phyloP scores from a whole-genome alignment of 2,113 vertebrate genomes.

The Malurus cyaneus region DNA sequence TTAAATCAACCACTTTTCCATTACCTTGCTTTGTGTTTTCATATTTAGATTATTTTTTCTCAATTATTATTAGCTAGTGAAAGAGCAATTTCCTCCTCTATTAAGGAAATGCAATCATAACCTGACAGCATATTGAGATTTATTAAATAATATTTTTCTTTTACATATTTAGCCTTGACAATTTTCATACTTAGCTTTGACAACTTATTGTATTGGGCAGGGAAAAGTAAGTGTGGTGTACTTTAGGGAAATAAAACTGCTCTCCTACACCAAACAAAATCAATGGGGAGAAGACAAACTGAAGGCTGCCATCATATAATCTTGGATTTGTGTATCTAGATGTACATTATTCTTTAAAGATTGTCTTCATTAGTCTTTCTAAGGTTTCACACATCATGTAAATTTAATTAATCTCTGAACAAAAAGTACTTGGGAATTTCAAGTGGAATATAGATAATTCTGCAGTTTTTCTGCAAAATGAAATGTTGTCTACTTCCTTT shows the following conservation, averaged over 20 bases:
- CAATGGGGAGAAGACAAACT: not conserved
- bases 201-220: rapidly evolving
- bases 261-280: not conserved
- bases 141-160: not conserved
- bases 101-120: not conserved
- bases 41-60: not conserved
- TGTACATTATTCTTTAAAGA: not conserved
- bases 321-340: not conserved
- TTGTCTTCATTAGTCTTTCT: not conserved
- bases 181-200: not conserved
- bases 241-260: not conserved
- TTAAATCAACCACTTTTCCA: not conserved
- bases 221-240: not conserved
- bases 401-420: not conserved
- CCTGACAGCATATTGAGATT: not conserved
- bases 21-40: not conserved
- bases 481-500: not conserved
- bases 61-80: not conserved
- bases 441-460: not conserved
- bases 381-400: rapidly evolving
- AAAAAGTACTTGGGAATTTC: not conserved
- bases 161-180: not conserved
- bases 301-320: not conserved
- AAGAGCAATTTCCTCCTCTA: not conserved
- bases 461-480: not conserved